Conservation (phyloP, 2,113 vertebrate species). For the Falcunculus frontatus region DNA sequence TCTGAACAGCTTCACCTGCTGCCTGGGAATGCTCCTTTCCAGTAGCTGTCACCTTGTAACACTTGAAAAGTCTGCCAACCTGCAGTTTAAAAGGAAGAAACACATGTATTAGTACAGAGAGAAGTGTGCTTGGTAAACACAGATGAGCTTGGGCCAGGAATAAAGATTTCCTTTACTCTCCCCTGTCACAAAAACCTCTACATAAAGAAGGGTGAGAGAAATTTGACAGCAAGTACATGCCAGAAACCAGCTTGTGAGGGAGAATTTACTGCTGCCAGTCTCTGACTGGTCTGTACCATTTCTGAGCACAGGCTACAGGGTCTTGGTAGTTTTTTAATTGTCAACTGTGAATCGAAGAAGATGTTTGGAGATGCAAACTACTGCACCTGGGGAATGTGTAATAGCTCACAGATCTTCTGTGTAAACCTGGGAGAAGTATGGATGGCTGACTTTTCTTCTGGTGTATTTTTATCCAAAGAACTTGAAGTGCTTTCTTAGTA, state of each 20-base stretch:
- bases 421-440: not conserved
- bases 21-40: not conserved
- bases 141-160: not conserved
- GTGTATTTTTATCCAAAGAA: not conserved
- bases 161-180: not conserved
- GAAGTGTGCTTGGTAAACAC: not conserved
- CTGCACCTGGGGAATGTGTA: not conserved
- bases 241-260: not conserved
- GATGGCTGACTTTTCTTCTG: not conserved
- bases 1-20: not conserved
- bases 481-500: not conserved
- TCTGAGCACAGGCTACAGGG: not conserved
- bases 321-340: not conserved
- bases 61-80: not conserved
- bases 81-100: not conserved
- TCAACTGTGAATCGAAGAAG: not conserved
- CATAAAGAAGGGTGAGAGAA: not conserved
- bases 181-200: not conserved
- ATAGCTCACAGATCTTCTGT: not conserved
- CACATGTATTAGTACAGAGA: fast-evolving
- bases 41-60: not conserved
- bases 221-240: not conserved
- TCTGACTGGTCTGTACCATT: not conserved
- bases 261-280: not conserved
- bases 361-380: not conserved